Conservation (phyloP, 2,113 vertebrate species). For the Elephas maximus region DNA sequence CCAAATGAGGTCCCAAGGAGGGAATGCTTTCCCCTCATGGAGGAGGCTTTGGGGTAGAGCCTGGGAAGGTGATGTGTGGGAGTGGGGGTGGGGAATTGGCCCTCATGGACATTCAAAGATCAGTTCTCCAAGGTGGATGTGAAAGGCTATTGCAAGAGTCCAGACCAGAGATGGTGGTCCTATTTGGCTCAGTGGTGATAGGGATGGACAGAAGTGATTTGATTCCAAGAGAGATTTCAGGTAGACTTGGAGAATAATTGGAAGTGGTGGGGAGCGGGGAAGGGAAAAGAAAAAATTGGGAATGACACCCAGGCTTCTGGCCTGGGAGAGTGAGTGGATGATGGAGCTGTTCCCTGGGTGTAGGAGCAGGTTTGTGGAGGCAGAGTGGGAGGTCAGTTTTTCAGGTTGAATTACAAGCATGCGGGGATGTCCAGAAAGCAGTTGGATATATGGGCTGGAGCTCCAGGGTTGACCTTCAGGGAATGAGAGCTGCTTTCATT, state of each 20-base stretch:
- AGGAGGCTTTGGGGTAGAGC: not conserved
- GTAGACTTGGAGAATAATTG: not conserved
- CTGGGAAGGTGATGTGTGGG: not conserved
- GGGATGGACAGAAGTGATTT: not conserved
- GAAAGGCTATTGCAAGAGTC: not conserved
- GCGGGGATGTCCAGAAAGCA: not conserved
- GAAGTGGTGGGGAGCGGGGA: not conserved
- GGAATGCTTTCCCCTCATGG: not conserved
- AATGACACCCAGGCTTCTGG: not conserved
- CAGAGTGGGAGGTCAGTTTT: not conserved
- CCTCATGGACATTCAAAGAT: not conserved
- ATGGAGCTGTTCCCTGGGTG: too few species aligned
- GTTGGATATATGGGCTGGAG: not conserved
- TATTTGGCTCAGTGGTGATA: not conserved
- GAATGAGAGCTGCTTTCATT: not conserved
- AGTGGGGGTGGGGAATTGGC: not conserved
- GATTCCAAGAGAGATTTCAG: not conserved
- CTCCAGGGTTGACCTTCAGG: not conserved
- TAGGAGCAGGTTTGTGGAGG: not conserved
- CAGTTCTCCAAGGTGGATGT: not conserved
- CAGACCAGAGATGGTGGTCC: not conserved
- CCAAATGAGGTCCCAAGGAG: not conserved
- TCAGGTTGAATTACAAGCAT: not conserved
- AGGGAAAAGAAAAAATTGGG: not conserved
- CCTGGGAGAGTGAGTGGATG: not conserved